These are phyloP conservation scores for Drosophila paracracens DNA, from an alignment of 2,888 invertebrate genomes.

Conservation along the genomic window DNA sequence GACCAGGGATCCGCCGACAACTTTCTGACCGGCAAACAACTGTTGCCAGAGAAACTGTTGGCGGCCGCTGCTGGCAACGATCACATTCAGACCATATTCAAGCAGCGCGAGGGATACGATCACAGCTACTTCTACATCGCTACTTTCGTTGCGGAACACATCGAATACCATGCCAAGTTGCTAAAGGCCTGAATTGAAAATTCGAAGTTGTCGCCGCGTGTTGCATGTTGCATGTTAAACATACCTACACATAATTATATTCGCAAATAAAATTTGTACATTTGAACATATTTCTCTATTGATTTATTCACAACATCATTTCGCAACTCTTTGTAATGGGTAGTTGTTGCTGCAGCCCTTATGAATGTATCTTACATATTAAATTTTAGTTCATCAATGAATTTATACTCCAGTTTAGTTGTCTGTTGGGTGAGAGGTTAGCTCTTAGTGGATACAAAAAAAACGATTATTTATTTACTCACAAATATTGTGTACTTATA, in stretches of 20 bases:
- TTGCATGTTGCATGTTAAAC: slow-evolving; percentile 10
- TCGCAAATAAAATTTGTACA: slow-evolving; percentile 40
- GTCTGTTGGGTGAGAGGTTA: background rate
- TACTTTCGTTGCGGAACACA: slow-evolving; percentile 96
- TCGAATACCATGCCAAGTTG: slow-evolving; percentile 94
- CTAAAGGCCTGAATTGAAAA: slow-evolving; percentile 85
- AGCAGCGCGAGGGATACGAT: slow-evolving; percentile 94
- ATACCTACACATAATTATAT: background rate
- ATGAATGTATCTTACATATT: background rate
- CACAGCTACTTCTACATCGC: slow-evolving; percentile 98
- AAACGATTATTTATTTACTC: slow-evolving; percentile 12
- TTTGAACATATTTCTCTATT: background rate
- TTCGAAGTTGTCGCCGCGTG: background rate
- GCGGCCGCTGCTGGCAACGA: slow-evolving; percentile 84
- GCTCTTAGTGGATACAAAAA: background rate
- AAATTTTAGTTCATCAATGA: background rate
- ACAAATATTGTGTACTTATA: slow-evolving; percentile 57
- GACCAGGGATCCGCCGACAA: slow-evolving; percentile 95
- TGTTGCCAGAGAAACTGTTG: slow-evolving; percentile 93
- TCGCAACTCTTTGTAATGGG: background rate
- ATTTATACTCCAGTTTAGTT: background rate
- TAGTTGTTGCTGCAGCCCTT: background rate
- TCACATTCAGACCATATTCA: slow-evolving; percentile 89
- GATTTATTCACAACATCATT: background rate
- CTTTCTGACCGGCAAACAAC: slow-evolving; percentile 90